Evolutionary conservation across 2,888 invertebrate genomes (phyloP).

Genomic region (Mesorhabditis spiculigera): DNA sequence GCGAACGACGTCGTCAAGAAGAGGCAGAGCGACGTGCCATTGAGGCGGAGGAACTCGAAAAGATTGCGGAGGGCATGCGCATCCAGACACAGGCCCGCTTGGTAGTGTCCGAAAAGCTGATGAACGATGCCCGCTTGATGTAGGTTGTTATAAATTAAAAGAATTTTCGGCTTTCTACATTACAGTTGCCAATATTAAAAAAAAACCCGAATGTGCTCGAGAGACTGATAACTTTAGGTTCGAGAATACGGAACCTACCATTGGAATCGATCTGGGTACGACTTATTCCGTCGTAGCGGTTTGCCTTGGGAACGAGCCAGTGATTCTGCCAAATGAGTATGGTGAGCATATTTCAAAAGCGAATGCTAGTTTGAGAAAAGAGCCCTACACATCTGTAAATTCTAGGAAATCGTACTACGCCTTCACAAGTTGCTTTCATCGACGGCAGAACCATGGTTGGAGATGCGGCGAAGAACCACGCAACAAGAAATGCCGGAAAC

Average conservation of each 20-base stretch:
- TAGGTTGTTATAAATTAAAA: too few relatives aligned
- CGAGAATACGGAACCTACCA: background rate
- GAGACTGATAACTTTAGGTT: background rate
- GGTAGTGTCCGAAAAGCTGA: too few relatives aligned
- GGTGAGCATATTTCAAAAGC: background rate
- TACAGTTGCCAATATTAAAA: background rate
- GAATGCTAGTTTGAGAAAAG: background rate
- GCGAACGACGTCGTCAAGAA: too few relatives aligned
- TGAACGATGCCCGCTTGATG: too few relatives aligned
- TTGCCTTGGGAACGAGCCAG: background rate
- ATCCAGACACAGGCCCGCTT: too few relatives aligned
- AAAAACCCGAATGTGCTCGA: background rate
- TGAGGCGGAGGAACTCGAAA: too few relatives aligned
- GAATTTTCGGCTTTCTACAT: too few relatives aligned
- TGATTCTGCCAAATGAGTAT: slow-evolving; percentile 1
- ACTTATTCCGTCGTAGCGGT: background rate
- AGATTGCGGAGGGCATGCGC: too few relatives aligned
- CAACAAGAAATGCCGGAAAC: slow-evolving; percentile 1
- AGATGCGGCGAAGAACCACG: background rate
- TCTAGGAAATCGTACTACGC: background rate
- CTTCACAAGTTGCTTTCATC: background rate
- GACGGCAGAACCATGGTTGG: background rate
- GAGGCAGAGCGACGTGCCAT: too few relatives aligned
- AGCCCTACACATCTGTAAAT: background rate
- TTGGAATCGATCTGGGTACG: background rate